Evolutionary conservation across 2,113 vertebrate genomes (phyloP).

Genomic region (Apodemus sylvaticus): DNA sequence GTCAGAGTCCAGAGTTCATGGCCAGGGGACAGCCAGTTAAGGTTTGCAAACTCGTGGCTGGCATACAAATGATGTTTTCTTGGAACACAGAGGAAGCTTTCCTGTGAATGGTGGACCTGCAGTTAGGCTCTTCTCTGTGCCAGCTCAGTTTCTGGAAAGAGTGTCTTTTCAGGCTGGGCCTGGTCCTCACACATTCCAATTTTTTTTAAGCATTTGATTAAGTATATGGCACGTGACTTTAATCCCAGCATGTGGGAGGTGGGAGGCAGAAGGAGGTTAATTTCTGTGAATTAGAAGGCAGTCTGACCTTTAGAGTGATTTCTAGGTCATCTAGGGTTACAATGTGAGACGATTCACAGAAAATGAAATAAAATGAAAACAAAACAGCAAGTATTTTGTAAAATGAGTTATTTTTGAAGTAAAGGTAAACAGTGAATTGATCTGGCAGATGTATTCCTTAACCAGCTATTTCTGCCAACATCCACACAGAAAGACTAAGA

Average conservation of each 20-base stretch:
- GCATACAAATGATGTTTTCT: neutral
- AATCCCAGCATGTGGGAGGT: neutral
- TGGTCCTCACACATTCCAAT: neutral
- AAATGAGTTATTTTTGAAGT: no score
- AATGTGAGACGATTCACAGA: neutral
- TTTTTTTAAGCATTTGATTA: neutral
- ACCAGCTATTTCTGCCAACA: no score
- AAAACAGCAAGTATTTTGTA: no score
- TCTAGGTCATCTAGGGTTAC: neutral
- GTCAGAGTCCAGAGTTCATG: neutral
- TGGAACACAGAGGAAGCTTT: neutral
- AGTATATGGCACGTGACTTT: neutral
- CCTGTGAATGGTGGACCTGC: neutral
- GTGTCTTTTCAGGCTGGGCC: neutral
- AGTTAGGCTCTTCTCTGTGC: neutral
- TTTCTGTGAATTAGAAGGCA: neutral
- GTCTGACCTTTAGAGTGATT: neutral
- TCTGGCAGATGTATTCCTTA: no score
- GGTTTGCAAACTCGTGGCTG: neutral
- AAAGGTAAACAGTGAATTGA: no score
- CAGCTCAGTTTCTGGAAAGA: neutral
- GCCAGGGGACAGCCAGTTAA: neutral
- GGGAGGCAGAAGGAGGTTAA: neutral
- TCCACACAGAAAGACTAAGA: no score
- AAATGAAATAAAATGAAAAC: neutral